phyloP scores from a whole-genome alignment of 2,113 vertebrate species.

The Nestor notabilis region DNA sequence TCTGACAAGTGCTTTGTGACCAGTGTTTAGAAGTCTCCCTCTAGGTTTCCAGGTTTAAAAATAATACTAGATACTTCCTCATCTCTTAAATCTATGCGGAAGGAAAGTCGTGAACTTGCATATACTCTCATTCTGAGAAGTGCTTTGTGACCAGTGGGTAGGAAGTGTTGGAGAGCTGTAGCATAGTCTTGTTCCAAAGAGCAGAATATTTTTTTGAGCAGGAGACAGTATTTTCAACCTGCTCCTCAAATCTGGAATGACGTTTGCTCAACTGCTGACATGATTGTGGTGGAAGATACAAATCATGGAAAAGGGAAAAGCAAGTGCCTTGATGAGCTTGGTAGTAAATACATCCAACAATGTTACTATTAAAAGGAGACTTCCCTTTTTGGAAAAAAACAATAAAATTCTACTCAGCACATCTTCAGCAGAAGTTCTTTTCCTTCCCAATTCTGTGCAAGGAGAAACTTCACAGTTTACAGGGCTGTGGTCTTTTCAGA shows the following conservation, averaged over 20 bases:
- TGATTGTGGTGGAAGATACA: not conserved
- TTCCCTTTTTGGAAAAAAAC: not conserved
- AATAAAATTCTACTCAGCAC: not conserved
- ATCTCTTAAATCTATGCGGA: not conserved
- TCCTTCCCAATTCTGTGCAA: constrained; percentile 6
- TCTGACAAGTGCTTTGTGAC: not conserved
- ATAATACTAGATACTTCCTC: not conserved
- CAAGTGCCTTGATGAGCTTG: not conserved
- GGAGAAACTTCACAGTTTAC: not conserved
- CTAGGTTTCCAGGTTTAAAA: not conserved
- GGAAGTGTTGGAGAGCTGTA: not conserved
- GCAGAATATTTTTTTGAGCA: not conserved
- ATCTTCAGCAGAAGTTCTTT: constrained; percentile 17
- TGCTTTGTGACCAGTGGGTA: not conserved
- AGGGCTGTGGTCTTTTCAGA: constrained; percentile 1
- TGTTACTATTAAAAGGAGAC: not conserved
- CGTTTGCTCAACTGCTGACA: not conserved
- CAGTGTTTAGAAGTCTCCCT: not conserved
- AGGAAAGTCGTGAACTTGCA: not conserved
- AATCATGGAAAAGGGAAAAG: not conserved
- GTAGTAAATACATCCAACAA: not conserved
- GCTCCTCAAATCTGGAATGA: not conserved
- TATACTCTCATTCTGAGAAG: not conserved
- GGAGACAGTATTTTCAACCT: not conserved
- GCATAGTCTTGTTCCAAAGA: not conserved